Base-by-base conservation (phyloP, 1,140 invertebrate genomes). In the Sminthurides bifidus region DNA sequence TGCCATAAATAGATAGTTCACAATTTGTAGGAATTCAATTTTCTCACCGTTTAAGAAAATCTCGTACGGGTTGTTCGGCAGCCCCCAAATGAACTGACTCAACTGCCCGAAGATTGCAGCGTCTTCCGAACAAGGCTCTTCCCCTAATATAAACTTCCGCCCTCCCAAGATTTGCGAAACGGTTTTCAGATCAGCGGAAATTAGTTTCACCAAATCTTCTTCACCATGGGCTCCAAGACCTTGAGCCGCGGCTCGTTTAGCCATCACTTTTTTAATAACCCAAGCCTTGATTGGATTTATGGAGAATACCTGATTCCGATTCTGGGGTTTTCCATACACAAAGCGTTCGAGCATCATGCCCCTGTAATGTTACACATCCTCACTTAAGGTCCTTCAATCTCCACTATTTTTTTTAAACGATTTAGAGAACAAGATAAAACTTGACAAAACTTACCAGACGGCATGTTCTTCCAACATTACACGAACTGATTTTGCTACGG, bases 81-180 rank as follows among this genome's bases (percentile, higher is more conserved):
- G 68, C 41, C 69, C 69, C 68, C 69, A 73, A 12, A 70, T 43
- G 19, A 69, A 59, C 60, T 71, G 70, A 6, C 63, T 62, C 30
- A 75, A 45, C 58, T 70, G 66, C 6, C 71, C 73, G 66, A 75
- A 75, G 26, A 74, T 52, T 14, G 68, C 65, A 64, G 72, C 73
- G 56, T 75, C 74, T 12, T 68, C 67, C 54, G 71, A 69, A 35
- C 60, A 64, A 0, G 72, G 69, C 27, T 67, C 45, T 2, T 73
- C 66, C 3, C 74, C 74, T 44, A 72, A 61, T 17, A 74, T 62
- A 56, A 68, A 75, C 31, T 56, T 56, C 14, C 63, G 63, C 6
- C 60, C 61, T 27, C 60, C 60, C 8, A 63, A 33, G 2, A 56
- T 30, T 17, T 10, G 31, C n/a, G 61, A 64, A 14, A 66, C 33